Evolutionary conservation across 2,888 invertebrate species (phyloP).

Genomic region (Erebia aethiops): DNA sequence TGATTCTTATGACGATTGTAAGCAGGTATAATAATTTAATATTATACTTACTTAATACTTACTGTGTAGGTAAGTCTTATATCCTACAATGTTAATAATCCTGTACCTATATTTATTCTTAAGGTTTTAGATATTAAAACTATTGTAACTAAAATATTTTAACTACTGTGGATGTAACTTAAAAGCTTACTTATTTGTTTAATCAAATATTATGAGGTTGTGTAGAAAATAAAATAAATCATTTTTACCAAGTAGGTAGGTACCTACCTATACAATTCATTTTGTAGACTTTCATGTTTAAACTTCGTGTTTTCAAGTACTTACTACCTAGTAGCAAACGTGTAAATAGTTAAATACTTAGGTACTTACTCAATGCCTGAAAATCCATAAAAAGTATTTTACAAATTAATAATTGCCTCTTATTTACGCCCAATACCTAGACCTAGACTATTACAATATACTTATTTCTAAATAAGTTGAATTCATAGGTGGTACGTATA

Average conservation of each 20-base stretch:
- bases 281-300: slow-evolving; percentile 14
- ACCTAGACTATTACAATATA: no score
- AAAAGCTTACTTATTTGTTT: not conserved
- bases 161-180: not conserved
- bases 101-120: not conserved
- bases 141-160: not conserved
- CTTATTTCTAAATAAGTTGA: no score
- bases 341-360: not conserved
- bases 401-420: not conserved
- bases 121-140: not conserved
- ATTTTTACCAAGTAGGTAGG: slow-evolving; percentile 12
- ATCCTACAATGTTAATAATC: not conserved
- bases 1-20: slow-evolving; percentile 10
- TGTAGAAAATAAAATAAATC: slow-evolving; percentile 25
- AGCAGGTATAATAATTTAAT: not conserved
- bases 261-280: no score
- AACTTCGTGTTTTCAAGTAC: not conserved
- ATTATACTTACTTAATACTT: not conserved
- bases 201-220: slow-evolving; percentile 21
- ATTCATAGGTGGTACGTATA: no score
- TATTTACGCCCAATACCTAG: not conserved
- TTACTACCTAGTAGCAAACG: not conserved
- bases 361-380: not conserved
- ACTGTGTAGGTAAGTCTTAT: not conserved
- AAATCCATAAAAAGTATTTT: not conserved